Percentiles rank a stretch among this genome's conserved stretches.
Evolutionary conservation across 2,797 vertebrate species (phyloP).

Genomic region (Argya squamiceps): DNA sequence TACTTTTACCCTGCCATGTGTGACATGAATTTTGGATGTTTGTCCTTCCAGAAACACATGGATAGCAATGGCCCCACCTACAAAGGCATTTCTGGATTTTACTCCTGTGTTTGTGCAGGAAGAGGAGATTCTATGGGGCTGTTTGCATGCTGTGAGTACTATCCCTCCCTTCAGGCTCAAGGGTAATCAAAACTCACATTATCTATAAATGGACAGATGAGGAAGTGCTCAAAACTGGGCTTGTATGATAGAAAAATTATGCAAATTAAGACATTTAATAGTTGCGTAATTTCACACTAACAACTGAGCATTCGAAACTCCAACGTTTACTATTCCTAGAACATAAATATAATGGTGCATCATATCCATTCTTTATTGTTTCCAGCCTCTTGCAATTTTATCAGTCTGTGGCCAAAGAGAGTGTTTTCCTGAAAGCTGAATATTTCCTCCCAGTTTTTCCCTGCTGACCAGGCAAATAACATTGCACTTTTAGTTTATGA

Average conservation of each 20-base stretch:
- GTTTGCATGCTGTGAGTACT: not conserved
- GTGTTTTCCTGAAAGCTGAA: not conserved
- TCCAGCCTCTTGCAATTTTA: not conserved
- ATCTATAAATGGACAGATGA: slow-evolving; percentile 44
- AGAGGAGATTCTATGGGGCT: not conserved
- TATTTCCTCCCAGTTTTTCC: not conserved
- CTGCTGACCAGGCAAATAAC: not conserved
- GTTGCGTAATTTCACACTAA: slow-evolving; percentile 38
- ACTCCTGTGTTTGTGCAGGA: not conserved
- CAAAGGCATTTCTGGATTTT: not conserved
- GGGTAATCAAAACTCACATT: slow-evolving; percentile 15
- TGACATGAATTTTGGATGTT: not conserved
- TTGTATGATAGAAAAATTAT: slow-evolving; percentile 14
- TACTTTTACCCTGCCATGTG: not conserved
- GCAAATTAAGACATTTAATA: slow-evolving; percentile 45
- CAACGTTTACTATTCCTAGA: not conserved
- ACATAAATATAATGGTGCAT: not conserved
- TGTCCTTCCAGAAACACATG: not conserved
- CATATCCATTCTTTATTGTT: not conserved
- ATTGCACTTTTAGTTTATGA: not conserved
- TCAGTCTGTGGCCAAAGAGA: not conserved
- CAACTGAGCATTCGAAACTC: not conserved
- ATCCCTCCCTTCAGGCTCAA: not conserved
- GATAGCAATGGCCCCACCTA: not conserved
- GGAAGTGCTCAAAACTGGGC: not conserved